These are phyloP conservation scores for Nyctereutes procyonoides DNA, from an alignment of 2,113 vertebrate genomes.

Conservation along the genomic window DNA sequence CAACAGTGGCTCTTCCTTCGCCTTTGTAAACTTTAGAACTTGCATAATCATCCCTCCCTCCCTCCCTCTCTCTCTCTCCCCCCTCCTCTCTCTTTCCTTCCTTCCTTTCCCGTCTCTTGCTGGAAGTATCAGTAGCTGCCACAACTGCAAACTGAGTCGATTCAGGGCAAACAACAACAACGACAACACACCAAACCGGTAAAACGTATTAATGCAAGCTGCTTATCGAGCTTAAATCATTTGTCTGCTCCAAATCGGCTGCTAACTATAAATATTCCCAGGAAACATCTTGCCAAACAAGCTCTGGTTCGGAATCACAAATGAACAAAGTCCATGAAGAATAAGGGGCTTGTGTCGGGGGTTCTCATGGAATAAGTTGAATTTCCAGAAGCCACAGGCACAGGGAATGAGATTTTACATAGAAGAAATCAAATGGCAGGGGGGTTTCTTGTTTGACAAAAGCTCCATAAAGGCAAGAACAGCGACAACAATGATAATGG, in stretches of 20 bases:
- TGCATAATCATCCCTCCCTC: neutral
- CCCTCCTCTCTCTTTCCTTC: neutral
- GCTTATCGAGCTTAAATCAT: conserved; percentile 38
- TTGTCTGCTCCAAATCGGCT: conserved; percentile 20
- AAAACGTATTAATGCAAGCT: neutral
- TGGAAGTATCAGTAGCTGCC: conserved; percentile 8
- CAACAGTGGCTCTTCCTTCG: neutral
- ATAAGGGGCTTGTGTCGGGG: neutral
- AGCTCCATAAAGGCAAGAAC: neutral
- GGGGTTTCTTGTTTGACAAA: neutral
- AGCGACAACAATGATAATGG: neutral
- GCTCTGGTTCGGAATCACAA: neutral
- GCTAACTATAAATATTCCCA: conserved; percentile 57
- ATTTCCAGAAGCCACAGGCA: conserved; percentile 39
- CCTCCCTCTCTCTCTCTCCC: rapidly evolving
- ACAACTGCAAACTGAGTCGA: neutral
- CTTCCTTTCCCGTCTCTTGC: neutral
- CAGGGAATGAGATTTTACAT: neutral
- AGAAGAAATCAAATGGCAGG: neutral
- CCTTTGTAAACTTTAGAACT: neutral
- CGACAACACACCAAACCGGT: neutral
- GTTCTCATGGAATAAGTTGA: neutral
- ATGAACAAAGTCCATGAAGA: conserved; percentile 5
- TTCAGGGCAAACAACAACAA: neutral
- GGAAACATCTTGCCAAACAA: neutral